Conservation (phyloP, 2,797 vertebrate species). For the Microtus agrestis region DNA sequence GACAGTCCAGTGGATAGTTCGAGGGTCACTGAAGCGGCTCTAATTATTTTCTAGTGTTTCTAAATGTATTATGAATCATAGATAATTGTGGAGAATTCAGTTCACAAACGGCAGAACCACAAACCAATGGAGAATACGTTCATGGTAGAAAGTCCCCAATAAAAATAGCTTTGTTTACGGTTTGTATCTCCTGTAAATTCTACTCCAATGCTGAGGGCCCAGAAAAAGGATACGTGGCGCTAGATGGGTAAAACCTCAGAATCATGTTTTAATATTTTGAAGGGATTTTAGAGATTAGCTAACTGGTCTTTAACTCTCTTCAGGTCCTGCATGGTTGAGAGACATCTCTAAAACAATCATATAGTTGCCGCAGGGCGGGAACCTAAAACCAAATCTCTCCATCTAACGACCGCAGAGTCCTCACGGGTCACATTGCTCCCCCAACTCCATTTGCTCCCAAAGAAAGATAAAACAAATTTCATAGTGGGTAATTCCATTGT, state of each 20-base stretch:
- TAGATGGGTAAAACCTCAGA: constrained; percentile 22
- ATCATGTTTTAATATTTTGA: neutral
- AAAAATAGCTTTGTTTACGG: constrained; percentile 47
- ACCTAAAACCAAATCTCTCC: neutral
- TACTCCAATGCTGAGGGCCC: constrained; percentile 29
- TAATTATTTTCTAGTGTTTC: constrained; percentile 56
- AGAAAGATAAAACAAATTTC: neutral
- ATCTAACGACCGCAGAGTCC: neutral
- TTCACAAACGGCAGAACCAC: constrained; percentile 42
- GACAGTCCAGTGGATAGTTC: constrained; percentile 39
- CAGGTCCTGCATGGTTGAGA: neutral
- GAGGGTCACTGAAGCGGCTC: constrained; percentile 16
- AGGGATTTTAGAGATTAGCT: neutral
- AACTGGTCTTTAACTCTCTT: neutral
- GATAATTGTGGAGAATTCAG: constrained; percentile 60
- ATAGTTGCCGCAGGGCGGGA: neutral
- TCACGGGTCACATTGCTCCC: neutral
- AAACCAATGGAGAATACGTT: constrained; percentile 53
- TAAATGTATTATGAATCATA: constrained; percentile 47
- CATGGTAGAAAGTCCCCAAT: constrained; percentile 30
- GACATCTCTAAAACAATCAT: neutral
- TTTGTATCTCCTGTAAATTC: constrained; percentile 53
- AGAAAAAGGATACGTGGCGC: neutral
- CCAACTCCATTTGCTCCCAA: neutral
- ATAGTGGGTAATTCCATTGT: neutral